phyloP scores from a whole-genome alignment of 2,113 vertebrate genomes.

The Gnathonemus echidnorhynchus region DNA sequence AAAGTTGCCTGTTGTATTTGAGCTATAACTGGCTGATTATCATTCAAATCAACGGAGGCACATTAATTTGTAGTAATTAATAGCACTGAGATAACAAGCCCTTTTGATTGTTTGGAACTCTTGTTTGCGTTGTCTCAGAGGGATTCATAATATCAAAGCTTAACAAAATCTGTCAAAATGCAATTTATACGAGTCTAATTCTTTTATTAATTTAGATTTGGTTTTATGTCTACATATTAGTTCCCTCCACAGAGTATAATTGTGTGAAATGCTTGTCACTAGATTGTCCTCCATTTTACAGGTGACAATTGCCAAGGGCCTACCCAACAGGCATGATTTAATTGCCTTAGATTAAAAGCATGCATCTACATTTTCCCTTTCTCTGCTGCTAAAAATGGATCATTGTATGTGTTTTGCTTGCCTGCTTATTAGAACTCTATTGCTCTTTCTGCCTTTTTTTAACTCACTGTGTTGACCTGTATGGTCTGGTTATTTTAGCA shows the following conservation, averaged over 20 bases:
- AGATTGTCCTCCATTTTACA: slow-evolving; percentile 95
- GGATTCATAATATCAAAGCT: slow-evolving; percentile 98
- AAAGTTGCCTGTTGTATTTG: slow-evolving; percentile 51
- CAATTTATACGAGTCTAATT: slow-evolving; percentile 99
- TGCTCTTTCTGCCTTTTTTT: slow-evolving; percentile 40
- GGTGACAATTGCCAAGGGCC: slow-evolving; percentile 99
- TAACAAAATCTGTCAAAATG: slow-evolving; percentile 97
- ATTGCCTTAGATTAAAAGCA: slow-evolving; percentile 99
- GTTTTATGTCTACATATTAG: slow-evolving; percentile 86
- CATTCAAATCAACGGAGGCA: slow-evolving; percentile 81
- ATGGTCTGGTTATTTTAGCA: slow-evolving; percentile 65
- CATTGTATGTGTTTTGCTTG: slow-evolving; percentile 55
- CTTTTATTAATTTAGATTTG: slow-evolving; percentile 99
- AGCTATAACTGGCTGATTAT: slow-evolving; percentile 74
- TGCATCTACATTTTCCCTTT: slow-evolving; percentile 98
- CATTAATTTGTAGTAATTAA: slow-evolving; percentile 99
- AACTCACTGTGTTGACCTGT: slow-evolving; percentile 58
- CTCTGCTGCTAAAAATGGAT: slow-evolving; percentile 95
- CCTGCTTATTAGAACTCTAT: slow-evolving; percentile 91
- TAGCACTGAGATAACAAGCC: slow-evolving; percentile 93
- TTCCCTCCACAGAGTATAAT: slow-evolving; percentile 29
- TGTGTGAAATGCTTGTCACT: slow-evolving; percentile 99
- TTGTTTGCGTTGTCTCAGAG: slow-evolving; percentile 96
- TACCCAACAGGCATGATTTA: slow-evolving; percentile 99
- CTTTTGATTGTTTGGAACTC: slow-evolving; percentile 98